Conservation (phyloP, 2,797 vertebrate genomes). For the Coregonus suidteri region DNA sequence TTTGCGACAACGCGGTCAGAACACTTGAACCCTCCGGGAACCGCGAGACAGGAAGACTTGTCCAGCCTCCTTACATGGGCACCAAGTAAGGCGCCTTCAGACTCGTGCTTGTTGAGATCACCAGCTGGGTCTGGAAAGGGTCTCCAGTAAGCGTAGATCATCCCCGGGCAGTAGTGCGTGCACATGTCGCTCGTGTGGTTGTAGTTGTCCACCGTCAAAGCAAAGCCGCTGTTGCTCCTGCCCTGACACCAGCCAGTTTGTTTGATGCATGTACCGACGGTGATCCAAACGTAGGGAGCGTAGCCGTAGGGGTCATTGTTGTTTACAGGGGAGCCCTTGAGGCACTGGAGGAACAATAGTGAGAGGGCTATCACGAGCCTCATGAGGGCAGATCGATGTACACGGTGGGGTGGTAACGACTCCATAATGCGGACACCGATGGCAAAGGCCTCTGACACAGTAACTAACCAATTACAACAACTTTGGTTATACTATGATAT, state of each 20-base stretch:
- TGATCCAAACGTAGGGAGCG: constrained; percentile 1
- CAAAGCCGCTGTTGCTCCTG: neutral
- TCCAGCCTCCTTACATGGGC: neutral
- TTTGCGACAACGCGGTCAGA: neutral
- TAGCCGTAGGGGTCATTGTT: neutral
- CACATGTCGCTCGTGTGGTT: neutral
- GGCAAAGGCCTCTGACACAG: no score
- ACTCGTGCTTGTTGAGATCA: neutral
- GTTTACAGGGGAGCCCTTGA: neutral
- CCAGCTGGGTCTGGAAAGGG: neutral
- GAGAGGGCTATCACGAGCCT: neutral
- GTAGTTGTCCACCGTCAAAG: neutral
- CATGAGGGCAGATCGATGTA: neutral
- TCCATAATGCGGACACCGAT: no score
- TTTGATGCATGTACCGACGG: neutral
- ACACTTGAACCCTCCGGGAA: neutral
- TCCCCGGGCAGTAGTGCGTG: constrained; percentile 13
- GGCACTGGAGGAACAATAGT: neutral
- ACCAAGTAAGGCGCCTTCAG: neutral
- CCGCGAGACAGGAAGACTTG: neutral
- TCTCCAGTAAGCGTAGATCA: constrained; percentile 9
- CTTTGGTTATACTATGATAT: neutral
- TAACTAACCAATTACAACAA: neutral
- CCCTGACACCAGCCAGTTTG: neutral
- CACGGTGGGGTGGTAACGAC: no score